These are phyloP conservation scores for Pentamera pediparva DNA, from an alignment of 53 echinoderm and acorn worm genomes.

Conservation along the genomic window DNA sequence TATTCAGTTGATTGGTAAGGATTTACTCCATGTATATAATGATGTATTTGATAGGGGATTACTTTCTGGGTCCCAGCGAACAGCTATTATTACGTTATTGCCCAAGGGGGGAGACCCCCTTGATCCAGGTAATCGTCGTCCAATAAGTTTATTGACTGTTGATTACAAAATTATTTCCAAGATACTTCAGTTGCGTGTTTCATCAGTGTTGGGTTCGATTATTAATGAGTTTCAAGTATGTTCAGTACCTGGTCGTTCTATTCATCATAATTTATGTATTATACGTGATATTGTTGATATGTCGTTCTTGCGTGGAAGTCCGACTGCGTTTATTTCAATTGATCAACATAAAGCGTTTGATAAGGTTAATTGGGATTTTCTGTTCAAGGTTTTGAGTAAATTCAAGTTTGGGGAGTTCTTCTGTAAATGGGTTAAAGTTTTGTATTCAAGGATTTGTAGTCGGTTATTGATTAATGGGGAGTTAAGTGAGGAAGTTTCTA, in stretches of 20 bases:
- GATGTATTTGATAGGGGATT: background rate
- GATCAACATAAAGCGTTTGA: constrained; percentile 55
- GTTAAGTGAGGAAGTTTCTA: background rate
- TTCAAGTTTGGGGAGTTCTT: constrained; percentile 30
- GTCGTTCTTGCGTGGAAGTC: background rate
- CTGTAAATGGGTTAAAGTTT: constrained; percentile 32
- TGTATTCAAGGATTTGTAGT: constrained; percentile 33
- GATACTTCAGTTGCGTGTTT: constrained; percentile 27
- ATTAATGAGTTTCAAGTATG: constrained; percentile 39
- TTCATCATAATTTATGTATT: constrained; percentile 51
- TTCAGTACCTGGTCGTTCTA: constrained; percentile 48
- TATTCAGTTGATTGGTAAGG: constrained; percentile 32
- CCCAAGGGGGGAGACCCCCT: constrained; percentile 44
- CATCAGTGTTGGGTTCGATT: constrained; percentile 7
- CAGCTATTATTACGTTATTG: constrained; percentile 42
- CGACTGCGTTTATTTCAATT: constrained; percentile 39
- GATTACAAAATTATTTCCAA: constrained; percentile 62
- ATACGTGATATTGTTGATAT: constrained; percentile 41
- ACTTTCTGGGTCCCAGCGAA: constrained; percentile 31
- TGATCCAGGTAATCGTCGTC: constrained; percentile 44
- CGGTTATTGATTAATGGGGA: constrained; percentile 17
- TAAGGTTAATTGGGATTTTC: constrained; percentile 43
- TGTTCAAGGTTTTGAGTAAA: constrained; percentile 13
- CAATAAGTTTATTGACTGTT: constrained; percentile 38
- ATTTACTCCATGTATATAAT: constrained; percentile 22